Evolutionary conservation across 2,113 vertebrate genomes (phyloP).

Genomic region (Sakesphorus luctuosus): DNA sequence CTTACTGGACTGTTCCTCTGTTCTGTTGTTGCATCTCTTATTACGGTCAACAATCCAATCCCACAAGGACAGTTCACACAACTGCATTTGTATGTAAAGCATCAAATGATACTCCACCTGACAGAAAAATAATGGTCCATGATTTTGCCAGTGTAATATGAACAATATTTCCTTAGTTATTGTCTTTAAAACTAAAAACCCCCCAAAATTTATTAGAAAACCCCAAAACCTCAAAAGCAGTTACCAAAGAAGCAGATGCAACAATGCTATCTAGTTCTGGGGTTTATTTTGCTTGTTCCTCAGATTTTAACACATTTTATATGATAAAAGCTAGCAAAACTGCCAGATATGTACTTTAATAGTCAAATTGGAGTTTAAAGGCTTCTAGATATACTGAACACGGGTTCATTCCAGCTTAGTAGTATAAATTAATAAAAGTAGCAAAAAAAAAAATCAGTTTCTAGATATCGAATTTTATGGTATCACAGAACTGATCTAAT

Average conservation of each 20-base stretch:
- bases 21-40: constrained; percentile 4
- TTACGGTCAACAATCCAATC: constrained; percentile 93
- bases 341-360: not conserved
- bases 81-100: constrained; percentile 98
- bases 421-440: not conserved
- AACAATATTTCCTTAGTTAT: not conserved
- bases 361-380: not conserved
- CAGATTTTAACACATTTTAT: not conserved
- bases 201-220: not conserved
- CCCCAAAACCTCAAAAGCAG: not conserved
- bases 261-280: not conserved
- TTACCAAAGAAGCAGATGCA: not conserved
- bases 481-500: not conserved
- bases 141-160: not conserved
- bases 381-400: not conserved
- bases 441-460: not conserved
- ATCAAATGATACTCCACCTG: constrained; percentile 90
- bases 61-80: constrained; percentile 92
- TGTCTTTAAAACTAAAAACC: not conserved
- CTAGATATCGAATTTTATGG: not conserved
- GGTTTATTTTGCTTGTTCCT: not conserved
- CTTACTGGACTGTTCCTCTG: constrained; percentile 74
- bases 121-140: not conserved
- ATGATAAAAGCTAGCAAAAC: not conserved
- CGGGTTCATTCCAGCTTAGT: not conserved